phyloP scores from a whole-genome alignment of 2,797 vertebrate genomes.

The Sciaenops ocellatus region DNA sequence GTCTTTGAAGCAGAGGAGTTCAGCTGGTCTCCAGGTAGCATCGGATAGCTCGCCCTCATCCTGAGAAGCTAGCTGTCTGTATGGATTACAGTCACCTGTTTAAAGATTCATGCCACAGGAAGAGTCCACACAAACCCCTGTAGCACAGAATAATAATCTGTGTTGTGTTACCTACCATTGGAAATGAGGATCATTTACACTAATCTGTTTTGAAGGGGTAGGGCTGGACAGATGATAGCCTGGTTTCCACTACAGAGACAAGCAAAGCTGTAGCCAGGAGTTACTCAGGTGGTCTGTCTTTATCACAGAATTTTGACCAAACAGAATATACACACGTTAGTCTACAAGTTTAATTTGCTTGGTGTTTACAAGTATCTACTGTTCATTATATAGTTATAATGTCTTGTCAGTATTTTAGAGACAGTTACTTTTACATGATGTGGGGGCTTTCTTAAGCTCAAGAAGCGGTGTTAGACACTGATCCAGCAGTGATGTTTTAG shows the following conservation, averaged over 20 bases:
- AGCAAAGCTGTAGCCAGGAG: constrained; percentile 53
- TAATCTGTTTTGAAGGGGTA: constrained; percentile 68
- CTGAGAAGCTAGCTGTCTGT: constrained; percentile 73
- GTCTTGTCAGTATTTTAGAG: too few species aligned
- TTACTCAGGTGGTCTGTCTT: constrained; percentile 42
- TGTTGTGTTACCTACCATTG: constrained; percentile 83
- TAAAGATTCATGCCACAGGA: constrained; percentile 86
- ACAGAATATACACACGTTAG: neutral
- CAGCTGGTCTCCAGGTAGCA: constrained; percentile 54
- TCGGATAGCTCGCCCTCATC: constrained; percentile 59
- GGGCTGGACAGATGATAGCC: constrained; percentile 72
- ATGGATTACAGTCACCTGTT: constrained; percentile 82
- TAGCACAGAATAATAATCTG: constrained; percentile 82
- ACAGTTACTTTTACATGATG: neutral
- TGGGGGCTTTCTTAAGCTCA: neutral
- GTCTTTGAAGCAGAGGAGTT: constrained; percentile 61
- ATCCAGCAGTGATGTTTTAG: neutral
- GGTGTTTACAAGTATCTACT: neutral
- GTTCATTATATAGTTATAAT: neutral
- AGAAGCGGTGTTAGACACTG: neutral
- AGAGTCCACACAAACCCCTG: constrained; percentile 79
- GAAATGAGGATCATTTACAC: constrained; percentile 80
- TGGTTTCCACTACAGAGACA: constrained; percentile 60
- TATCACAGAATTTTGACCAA: neutral
- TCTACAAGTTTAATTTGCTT: neutral